phyloP scores from a whole-genome alignment of 2,113 vertebrate genomes.

The Strigops habroptila region DNA sequence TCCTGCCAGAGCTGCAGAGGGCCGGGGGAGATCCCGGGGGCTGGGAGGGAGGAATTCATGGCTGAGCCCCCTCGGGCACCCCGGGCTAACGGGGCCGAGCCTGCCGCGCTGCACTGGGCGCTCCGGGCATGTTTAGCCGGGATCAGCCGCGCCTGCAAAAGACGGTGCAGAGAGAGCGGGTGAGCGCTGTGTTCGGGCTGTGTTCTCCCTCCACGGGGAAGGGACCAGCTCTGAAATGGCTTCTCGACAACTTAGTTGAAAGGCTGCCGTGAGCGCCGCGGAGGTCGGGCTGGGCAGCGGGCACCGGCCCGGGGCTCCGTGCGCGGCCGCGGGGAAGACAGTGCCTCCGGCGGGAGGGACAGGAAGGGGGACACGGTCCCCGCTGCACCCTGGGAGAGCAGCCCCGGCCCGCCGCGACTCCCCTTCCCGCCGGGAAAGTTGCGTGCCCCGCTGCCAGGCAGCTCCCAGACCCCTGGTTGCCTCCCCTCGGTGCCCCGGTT shows the following conservation, averaged over 20 bases:
- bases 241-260: slow-evolving; percentile 19
- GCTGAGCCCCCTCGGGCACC: neutral
- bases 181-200: neutral
- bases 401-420: neutral
- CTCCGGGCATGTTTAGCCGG: neutral
- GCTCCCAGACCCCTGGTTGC: too few species aligned
- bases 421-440: neutral
- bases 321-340: neutral
- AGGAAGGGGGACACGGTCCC: neutral
- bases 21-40: neutral
- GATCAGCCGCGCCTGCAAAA: neutral
- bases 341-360: neutral
- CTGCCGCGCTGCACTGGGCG: neutral
- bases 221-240: neutral
- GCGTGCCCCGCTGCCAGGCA: neutral
- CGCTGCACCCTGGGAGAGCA: neutral
- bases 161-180: neutral
- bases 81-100: neutral
- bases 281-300: neutral
- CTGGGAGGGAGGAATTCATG: slow-evolving; percentile 64
- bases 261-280: neutral
- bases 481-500: neutral
- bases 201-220: neutral
- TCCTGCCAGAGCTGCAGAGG: slow-evolving; percentile 45
- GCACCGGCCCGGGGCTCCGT: neutral